Percentiles rank a stretch among this genome's conserved stretches.
Conservation (phyloP, 2,113 vertebrate species). For the Larimichthys crocea region DNA sequence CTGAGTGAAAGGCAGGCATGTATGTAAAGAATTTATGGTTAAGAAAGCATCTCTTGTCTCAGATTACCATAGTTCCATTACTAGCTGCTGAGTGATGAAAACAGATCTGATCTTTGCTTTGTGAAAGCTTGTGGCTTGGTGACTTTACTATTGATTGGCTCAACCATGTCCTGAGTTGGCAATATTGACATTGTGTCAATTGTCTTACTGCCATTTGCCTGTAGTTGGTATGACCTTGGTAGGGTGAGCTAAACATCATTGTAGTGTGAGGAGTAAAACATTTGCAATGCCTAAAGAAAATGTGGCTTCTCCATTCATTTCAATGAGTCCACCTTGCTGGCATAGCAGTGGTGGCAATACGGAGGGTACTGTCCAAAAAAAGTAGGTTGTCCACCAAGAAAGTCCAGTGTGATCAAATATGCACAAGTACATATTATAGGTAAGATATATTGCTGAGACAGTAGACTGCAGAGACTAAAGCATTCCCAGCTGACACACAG, state of each 20-base stretch:
- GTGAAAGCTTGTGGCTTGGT: conserved; percentile 12
- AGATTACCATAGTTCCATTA: conserved; percentile 26
- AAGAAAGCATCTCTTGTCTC: conserved; percentile 19
- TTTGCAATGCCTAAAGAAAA: neutral
- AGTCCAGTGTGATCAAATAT: neutral
- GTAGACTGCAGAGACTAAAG: too few relatives aligned
- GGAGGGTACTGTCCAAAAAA: neutral
- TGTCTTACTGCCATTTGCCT: neutral
- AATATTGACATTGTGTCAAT: conserved; percentile 42
- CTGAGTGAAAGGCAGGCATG: neutral
- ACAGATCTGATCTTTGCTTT: conserved; percentile 35
- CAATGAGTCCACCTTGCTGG: neutral
- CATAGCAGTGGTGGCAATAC: neutral
- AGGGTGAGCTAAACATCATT: conserved; percentile 5
- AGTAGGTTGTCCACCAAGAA: neutral
- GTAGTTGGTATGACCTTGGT: conserved; percentile 39
- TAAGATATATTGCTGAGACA: neutral
- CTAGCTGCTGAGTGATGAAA: conserved; percentile 35
- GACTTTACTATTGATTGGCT: conserved; percentile 41
- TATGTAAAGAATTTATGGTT: conserved; percentile 24
- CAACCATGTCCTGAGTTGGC: conserved; percentile 29
- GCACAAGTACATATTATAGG: neutral
- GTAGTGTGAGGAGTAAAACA: conserved; percentile 1
- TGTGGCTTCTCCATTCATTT: neutral
- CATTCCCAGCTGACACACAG: too few relatives aligned